Conservation (phyloP, 1,140 invertebrate species). For the Drosophila watanabei region DNA sequence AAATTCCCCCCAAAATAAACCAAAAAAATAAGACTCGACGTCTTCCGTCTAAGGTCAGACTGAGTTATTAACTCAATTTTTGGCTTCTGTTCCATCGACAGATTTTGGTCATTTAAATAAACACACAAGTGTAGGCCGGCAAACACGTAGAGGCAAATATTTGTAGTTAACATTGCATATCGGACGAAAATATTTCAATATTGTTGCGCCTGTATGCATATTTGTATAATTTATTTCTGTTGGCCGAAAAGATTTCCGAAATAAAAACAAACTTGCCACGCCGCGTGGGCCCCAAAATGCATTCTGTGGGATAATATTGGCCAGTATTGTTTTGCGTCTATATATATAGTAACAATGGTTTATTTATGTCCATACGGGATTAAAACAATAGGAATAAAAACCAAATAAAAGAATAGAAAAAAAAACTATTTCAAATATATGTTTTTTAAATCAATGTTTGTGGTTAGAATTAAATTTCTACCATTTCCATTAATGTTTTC, state of each 20-base stretch:
- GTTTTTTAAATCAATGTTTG: constrained; percentile 2
- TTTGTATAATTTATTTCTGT: constrained; percentile 54
- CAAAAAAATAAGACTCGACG: constrained; percentile 20
- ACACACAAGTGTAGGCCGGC: constrained; percentile 48
- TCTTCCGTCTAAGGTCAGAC: constrained; percentile 56
- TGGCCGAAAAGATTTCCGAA: constrained; percentile 45
- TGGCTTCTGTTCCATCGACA: constrained; percentile 65
- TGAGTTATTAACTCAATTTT: constrained; percentile 78
- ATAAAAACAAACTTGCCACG: constrained; percentile 58
- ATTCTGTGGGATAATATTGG: constrained; percentile 42
- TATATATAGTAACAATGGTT: constrained; percentile 15
- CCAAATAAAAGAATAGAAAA: background rate
- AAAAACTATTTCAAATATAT: background rate
- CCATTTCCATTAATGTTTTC: too few relatives aligned
- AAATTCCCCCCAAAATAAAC: constrained; percentile 58
- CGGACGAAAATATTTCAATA: constrained; percentile 43
- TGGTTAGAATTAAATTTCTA: background rate
- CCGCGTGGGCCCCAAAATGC: constrained; percentile 55
- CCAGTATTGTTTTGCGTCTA: constrained; percentile 17
- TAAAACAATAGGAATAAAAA: constrained; percentile 25
- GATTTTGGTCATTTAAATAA: constrained; percentile 76
- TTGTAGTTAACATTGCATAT: constrained; percentile 56
- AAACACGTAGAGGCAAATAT: constrained; percentile 28
- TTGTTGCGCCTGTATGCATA: constrained; percentile 23
- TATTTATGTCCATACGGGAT: constrained; percentile 14